Conservation (phyloP, 2,113 vertebrate species). For the Brachionichthys hirsutus region DNA sequence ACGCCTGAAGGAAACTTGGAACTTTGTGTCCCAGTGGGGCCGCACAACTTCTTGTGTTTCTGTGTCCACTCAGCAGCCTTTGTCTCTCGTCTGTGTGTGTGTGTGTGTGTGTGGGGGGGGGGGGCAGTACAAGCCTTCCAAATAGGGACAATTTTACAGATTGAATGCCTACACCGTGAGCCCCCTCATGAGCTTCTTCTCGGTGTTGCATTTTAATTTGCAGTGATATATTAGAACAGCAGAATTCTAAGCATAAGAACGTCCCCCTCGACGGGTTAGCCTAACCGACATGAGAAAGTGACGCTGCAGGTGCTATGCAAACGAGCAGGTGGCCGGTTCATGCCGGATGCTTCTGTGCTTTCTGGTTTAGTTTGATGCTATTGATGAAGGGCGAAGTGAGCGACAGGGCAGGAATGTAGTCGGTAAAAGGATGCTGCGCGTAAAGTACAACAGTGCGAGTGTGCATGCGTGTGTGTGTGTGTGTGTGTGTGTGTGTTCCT, state of each 20-base stretch:
- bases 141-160: constrained; percentile 5
- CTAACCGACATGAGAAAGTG: too few species aligned
- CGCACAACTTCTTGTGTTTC: constrained; percentile 82
- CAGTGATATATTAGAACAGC: constrained; percentile 12
- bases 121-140: not conserved
- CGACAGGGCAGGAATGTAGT: constrained; percentile 47
- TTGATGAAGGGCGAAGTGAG: constrained; percentile 7
- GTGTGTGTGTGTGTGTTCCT: constrained; percentile 57
- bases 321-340: not conserved
- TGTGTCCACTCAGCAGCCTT: constrained; percentile 82
- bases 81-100: constrained; percentile 35
- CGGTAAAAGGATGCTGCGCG: constrained; percentile 29
- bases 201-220: constrained; percentile 6
- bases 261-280: not conserved
- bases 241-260: constrained; percentile 15
- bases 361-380: constrained; percentile 4
- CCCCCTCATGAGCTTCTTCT: constrained; percentile 8
- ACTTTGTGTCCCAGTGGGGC: constrained; percentile 70
- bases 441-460: constrained; percentile 20
- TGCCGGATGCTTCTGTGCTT: not conserved
- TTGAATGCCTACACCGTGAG: not conserved
- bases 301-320: not conserved
- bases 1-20: constrained; percentile 34
- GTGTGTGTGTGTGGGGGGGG: constrained; percentile 6
- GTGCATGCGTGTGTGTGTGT: constrained; percentile 33